Base-by-base conservation (phyloP, 2,888 invertebrate species). In the Morinoia aosen region DNA sequence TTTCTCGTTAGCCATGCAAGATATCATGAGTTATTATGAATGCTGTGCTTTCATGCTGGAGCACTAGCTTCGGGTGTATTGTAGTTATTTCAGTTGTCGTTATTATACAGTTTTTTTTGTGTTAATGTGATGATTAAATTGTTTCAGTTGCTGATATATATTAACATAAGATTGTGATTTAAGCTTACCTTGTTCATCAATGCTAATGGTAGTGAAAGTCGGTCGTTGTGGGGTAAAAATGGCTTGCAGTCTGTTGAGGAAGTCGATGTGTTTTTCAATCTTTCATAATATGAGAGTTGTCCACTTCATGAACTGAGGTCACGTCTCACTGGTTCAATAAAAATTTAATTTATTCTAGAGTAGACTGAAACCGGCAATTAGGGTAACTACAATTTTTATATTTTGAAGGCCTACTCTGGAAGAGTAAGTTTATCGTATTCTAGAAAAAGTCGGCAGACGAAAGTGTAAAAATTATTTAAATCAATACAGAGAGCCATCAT, bases 1-100 rank as follows among this genome's bases (percentile, higher is more conserved):
- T 98, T 98, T 97, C 98, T 99, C 97, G 99, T 99, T 96, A 98
- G 98, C 97, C 98, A 99, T 98, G 99, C 99, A 40, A 95, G 96
- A 91, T 40, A 5, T 5, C 11, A n/a, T n/a, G n/a, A n/a, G n/a
- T n/a, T n/a, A n/a, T n/a, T n/a, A n/a, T n/a, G n/a, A n/a, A 76
- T 10, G 76, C 3, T 57, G 48, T n/a, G 94, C 19, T 93, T 58
- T 40, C 0, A 48, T 56, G 25, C 33, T 40, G 25, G 40, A 56
- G 58, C 16, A 33, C 25, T 88, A 48, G 48, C 14, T 7, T 11
- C 0, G 64, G 48, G 33, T 11, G 33, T 14, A 19, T 39, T 56
- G 61, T 2, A 12, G 25, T 76, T 25, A 10, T 8, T 33, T 76
- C 16, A 76, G 25, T 76, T 39, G 48, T n/a, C 19, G 8, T 10